Conservation (phyloP, 2,888 invertebrate species). For the Timema cristinae region DNA sequence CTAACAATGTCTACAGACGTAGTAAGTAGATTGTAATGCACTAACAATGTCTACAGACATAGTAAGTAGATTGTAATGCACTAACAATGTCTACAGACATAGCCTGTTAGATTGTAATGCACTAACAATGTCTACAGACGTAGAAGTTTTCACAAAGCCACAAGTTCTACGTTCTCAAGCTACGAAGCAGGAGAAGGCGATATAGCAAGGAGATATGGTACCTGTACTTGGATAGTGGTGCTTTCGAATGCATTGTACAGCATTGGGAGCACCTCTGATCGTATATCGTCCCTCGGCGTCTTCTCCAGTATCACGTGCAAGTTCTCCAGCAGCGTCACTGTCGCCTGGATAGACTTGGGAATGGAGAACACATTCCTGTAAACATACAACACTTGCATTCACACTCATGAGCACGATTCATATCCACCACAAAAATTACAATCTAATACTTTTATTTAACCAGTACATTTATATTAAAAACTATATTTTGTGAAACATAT, state of each 20-base stretch:
- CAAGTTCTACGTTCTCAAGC: too few species aligned
- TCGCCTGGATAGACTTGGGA: conserved; percentile 78
- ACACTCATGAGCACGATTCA: background rate
- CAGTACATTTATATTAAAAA: background rate
- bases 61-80: too few species aligned
- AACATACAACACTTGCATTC: conserved; percentile 18
- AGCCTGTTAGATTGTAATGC: too few species aligned
- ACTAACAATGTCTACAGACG: too few species aligned
- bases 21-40: too few species aligned
- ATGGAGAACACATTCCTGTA: conserved; percentile 67
- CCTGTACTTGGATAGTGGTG: conserved; percentile 86
- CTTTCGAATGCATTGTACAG: conserved; percentile 84
- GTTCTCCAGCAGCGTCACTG: conserved; percentile 84
- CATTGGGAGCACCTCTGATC: conserved; percentile 79
- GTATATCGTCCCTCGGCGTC: conserved; percentile 73
- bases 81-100: too few species aligned
- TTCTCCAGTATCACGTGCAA: conserved; percentile 85
- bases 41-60: too few species aligned
- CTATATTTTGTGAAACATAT: background rate
- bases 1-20: too few species aligned
- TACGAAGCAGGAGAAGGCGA: too few species aligned
- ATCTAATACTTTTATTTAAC: background rate
- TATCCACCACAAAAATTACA: background rate
- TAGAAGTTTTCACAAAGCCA: too few species aligned
- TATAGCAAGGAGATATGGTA: conserved; percentile 41